A percentile compares a stretch with the other conserved stretches of the same genome.
phyloP scores from a whole-genome alignment of 2,797 vertebrate genomes.

The Peromyscus aztecus region DNA sequence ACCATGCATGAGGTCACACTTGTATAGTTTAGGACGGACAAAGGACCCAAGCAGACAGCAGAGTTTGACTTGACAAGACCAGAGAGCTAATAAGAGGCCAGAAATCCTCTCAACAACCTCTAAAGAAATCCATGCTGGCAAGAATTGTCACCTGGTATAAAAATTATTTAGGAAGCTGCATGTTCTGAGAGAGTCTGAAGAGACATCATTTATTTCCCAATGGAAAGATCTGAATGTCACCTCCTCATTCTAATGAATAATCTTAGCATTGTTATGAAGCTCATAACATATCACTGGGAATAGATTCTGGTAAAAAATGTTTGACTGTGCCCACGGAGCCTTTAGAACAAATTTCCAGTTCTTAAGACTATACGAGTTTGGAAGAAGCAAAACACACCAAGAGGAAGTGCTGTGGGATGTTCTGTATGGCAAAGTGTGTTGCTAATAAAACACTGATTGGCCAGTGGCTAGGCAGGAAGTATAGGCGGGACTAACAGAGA shows the following conservation, averaged over 20 bases:
- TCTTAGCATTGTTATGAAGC: neutral
- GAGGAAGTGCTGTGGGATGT: too few species aligned
- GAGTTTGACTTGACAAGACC: neutral
- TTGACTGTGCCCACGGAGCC: neutral
- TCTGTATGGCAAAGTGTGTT: too few species aligned
- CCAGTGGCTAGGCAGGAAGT: too few species aligned
- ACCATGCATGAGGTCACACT: too few species aligned
- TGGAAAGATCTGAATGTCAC: neutral
- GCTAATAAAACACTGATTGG: too few species aligned
- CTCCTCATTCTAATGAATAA: neutral
- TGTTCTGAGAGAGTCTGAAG: neutral
- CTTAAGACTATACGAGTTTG: neutral
- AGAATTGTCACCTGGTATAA: neutral
- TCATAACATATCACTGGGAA: fast-evolving
- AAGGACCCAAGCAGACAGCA: fast-evolving
- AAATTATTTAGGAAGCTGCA: neutral
- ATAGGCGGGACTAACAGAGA: too few species aligned
- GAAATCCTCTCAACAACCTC: neutral
- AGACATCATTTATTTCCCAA: neutral
- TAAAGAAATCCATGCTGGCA: neutral
- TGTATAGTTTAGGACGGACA: neutral
- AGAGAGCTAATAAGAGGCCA: neutral
- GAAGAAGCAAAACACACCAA: neutral
- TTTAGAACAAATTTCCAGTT: neutral
- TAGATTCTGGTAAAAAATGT: neutral